Evolutionary conservation across 2,113 vertebrate genomes (phyloP).

Genomic region (Tringa solitaria): DNA sequence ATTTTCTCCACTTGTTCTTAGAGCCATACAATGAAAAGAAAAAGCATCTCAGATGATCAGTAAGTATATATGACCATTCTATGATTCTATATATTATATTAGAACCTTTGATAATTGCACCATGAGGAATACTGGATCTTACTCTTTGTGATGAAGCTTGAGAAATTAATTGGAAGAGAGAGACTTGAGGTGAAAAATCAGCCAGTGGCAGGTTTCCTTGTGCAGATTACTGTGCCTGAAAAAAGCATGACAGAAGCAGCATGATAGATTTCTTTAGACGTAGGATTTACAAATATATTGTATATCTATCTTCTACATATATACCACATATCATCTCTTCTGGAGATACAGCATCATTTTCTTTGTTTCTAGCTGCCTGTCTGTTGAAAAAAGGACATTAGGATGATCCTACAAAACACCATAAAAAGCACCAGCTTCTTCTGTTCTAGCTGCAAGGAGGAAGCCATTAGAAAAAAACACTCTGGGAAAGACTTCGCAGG

Average conservation of each 20-base stretch:
- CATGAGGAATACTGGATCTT: background rate
- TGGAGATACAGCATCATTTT: background rate
- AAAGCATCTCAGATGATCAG: background rate
- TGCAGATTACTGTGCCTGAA: background rate
- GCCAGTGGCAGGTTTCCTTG: rapidly evolving
- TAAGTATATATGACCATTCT: too few relatives aligned
- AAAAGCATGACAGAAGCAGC: background rate
- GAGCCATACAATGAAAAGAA: background rate
- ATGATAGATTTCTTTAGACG: background rate
- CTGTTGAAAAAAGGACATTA: background rate
- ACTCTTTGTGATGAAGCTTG: background rate
- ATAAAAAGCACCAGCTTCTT: background rate
- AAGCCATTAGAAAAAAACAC: background rate
- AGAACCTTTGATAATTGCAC: background rate
- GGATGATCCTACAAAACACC: background rate
- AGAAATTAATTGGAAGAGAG: background rate
- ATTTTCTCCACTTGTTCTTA: background rate
- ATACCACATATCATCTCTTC: background rate
- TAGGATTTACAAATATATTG: background rate
- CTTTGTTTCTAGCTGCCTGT: background rate
- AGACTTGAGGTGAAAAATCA: background rate
- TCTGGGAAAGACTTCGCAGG: background rate
- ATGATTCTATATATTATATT: background rate
- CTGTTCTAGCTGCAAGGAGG: background rate
- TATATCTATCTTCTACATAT: background rate